A percentile compares a stretch with the other conserved stretches of the same genome.
Conservation (phyloP, 2,113 vertebrate species). For the Microcebus jonahi region DNA sequence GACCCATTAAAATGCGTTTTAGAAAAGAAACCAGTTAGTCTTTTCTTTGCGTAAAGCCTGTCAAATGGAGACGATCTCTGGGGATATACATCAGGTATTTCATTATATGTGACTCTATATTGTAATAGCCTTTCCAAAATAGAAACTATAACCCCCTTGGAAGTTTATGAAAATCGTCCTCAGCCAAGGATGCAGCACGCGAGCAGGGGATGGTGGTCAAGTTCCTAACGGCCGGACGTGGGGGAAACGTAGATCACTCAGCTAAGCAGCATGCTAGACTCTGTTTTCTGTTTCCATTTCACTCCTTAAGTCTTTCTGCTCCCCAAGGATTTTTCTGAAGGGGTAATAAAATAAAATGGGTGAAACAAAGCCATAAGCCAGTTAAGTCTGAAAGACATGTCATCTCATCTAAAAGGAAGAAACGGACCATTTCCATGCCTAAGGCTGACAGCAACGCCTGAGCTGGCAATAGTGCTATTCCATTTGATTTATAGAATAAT, state of each 20-base stretch:
- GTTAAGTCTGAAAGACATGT: constrained; percentile 91
- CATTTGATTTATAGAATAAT: constrained; percentile 92
- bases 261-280: constrained; percentile 77
- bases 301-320: constrained; percentile 80
- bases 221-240: constrained; percentile 70
- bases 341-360: constrained; percentile 89
- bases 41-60: constrained; percentile 59
- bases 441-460: constrained; percentile 88
- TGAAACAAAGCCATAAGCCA: constrained; percentile 90
- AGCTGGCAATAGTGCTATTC: constrained; percentile 89
- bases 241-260: constrained; percentile 64
- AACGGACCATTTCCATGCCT: constrained; percentile 91
- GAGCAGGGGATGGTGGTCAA: constrained; percentile 65
- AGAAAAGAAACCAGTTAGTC: constrained; percentile 24
- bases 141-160: constrained; percentile 49
- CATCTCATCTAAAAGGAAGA: constrained; percentile 92
- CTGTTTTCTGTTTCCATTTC: constrained; percentile 86
- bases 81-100: constrained; percentile 22
- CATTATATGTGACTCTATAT: constrained; percentile 32
- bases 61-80: constrained; percentile 31
- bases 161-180: constrained; percentile 68
- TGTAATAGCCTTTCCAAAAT: constrained; percentile 58
- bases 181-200: constrained; percentile 18
- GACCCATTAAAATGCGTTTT: constrained; percentile 30
- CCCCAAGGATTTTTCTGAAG: constrained; percentile 85